Conservation (phyloP, 2,888 invertebrate genomes). For the Phytoseiulus persimilis region DNA sequence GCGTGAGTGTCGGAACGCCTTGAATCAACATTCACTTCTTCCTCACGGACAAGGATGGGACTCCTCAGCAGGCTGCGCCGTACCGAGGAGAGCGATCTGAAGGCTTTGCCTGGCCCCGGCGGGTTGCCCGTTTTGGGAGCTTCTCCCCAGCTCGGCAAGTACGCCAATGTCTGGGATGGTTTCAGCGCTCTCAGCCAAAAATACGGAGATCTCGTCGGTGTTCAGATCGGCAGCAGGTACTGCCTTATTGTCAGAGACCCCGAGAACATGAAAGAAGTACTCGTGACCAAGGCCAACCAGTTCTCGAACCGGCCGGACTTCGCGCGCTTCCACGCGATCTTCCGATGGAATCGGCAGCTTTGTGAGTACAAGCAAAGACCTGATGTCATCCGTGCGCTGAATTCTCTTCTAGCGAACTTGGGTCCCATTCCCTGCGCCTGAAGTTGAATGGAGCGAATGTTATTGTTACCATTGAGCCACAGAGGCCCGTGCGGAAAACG, state of each 20-base stretch:
- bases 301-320: slow-evolving; percentile 77
- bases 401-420: too few relatives aligned
- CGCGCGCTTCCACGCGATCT: slow-evolving; percentile 67
- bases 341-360: slow-evolving; percentile 74
- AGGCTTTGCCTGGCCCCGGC: neutral
- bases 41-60: neutral
- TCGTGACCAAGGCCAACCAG: slow-evolving; percentile 58
- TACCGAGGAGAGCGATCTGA: neutral
- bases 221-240: slow-evolving; percentile 44
- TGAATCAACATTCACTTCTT: neutral
- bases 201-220: slow-evolving; percentile 45
- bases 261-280: slow-evolving; percentile 44
- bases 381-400: neutral
- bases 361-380: slow-evolving; percentile 59
- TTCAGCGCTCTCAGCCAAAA: slow-evolving; percentile 44
- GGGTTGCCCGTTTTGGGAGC: slow-evolving; percentile 43
- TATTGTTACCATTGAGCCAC: neutral
- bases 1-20: neutral
- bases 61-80: neutral
- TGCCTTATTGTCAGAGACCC: slow-evolving; percentile 45
- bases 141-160: slow-evolving; percentile 42
- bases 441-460: slow-evolving; percentile 8
- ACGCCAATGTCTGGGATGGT: slow-evolving; percentile 45
- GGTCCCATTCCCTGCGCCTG: too few relatives aligned
- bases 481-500: too few relatives aligned